Percentiles rank a stretch among this genome's conserved stretches.
Conservation (phyloP, 2,888 invertebrate genomes). For the Hydropsyche betteni region DNA sequence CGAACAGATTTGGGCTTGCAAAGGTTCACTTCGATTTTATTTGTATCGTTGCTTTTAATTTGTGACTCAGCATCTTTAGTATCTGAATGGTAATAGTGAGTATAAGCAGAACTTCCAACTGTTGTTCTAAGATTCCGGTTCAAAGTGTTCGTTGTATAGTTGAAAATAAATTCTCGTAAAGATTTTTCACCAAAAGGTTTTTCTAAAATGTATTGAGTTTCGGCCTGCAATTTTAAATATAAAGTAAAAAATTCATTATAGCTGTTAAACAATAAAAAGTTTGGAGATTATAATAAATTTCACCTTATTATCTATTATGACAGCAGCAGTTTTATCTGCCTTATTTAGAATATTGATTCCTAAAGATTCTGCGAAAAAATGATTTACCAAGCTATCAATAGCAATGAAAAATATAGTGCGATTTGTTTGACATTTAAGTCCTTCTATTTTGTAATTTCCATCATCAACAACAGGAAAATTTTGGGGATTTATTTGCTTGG, state of each 20-base stretch:
- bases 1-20: slow-evolving; percentile 58
- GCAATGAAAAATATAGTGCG: slow-evolving; percentile 71
- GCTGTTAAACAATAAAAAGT: slow-evolving; percentile 53
- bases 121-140: slow-evolving; percentile 61
- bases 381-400: slow-evolving; percentile 77
- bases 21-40: slow-evolving; percentile 53
- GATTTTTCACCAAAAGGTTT: slow-evolving; percentile 64
- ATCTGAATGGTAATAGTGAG: slow-evolving; percentile 59
- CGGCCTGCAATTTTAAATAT: slow-evolving; percentile 65
- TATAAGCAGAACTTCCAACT: slow-evolving; percentile 59
- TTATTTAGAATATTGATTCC: slow-evolving; percentile 73
- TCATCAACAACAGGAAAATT: slow-evolving; percentile 57
- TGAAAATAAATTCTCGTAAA: slow-evolving; percentile 65
- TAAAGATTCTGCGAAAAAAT: slow-evolving; percentile 78
- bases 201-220: slow-evolving; percentile 72
- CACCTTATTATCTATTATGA: slow-evolving; percentile 78
- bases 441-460: slow-evolving; percentile 59
- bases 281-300: slow-evolving; percentile 50
- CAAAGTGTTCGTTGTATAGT: slow-evolving; percentile 62
- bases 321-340: slow-evolving; percentile 71
- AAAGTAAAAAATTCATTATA: not conserved
- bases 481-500: slow-evolving; percentile 59
- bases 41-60: slow-evolving; percentile 60
- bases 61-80: slow-evolving; percentile 54
- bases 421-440: slow-evolving; percentile 67